Base-by-base conservation (phyloP, 2,888 invertebrate genomes). In the Pocota personata region DNA sequence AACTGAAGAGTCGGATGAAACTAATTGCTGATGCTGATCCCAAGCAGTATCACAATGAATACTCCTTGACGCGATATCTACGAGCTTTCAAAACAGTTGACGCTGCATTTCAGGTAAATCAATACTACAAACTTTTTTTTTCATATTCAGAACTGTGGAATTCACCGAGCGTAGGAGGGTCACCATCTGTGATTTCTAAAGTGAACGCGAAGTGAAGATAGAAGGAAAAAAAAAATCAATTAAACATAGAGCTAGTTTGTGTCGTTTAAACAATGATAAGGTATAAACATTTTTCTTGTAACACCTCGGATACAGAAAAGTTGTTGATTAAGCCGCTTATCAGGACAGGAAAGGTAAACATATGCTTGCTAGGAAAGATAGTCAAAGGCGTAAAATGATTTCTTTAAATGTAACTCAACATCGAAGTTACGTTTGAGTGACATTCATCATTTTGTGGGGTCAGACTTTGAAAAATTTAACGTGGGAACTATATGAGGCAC, bases 71-170 rank as follows among this genome's bases (percentile, higher is more conserved):
- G 88, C 93, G 96, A 88, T 96, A 96, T 92, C 92, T 96, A 77
- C 93, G 95, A 88, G 96, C 96, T 14, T 96, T 96, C 89, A 95
- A 95, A 92, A 95, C 94, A 40, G 94, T 95, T 52, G 96, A 96
- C 91, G 94, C 93, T 89, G 95, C 96, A 82, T 96, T 96, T 91
- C 95, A 96, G 94, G 96, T 96, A 92, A 91, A 89, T 88, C 60
- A 60, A 72, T 72, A 60, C 5, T 35, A 6, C n/a, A n/a, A n/a
- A n/a, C 4, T 50, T 50, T 27, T 48, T 30, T 37, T 27, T 48
- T 37, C 24, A 19, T 52, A 52, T 27, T 50, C 30, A 19, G 0
- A 27, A 60, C 37, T 7, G 32, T 10, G 12, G 46, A 21, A 66
- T 24, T 14, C 37, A 37, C 24, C n/a, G n/a, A 75, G 40, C 52